Base-by-base conservation (phyloP, 2,797 vertebrate genomes). In the Podarcis siculus region DNA sequence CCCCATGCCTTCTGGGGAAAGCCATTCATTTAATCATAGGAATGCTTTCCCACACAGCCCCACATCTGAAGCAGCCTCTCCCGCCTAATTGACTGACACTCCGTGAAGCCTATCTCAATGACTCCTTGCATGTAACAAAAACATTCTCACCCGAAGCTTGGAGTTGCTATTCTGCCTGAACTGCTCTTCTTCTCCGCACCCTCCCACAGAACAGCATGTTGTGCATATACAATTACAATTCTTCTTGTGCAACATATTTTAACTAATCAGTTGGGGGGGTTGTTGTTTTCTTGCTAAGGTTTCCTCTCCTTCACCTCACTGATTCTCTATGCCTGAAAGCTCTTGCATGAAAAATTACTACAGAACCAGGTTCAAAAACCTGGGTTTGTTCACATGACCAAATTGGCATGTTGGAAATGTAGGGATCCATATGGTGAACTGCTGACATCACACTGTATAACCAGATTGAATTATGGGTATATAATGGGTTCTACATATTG, bases 1-100 rank as follows among this genome's bases (percentile, higher is more conserved):
- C 77, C 71, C 69, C 71, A 58, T 90, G 86, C 86, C 89, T 90
- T 76, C 82, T 90, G 89, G 89, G 86, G 89, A 90, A 85, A 85
- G 86, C 83, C 87, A 85, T 85, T 87, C 78, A 87, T 87, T 85
- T 85, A 82, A 55, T 87, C 72, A 72, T 69, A 87, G 78, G 86
- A 87, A 87, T 85, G 86, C 66, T 84, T 84, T 87, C 78, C 86
- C 89, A 90, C 78, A 71, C 45, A 32, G 79, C 72, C 86, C 79
- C 82, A 76, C 72, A 85, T 82, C 86, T 77, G 80, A 84, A 72
- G 78, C 78, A 35, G 72, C 78, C 72, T 87, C 82, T 80, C 86
- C 82, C 1, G 30, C 71, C 35, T 81, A 87, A 87, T 35, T 85
- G 86, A 85, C 85, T 75, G 89, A 73, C 86, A 85, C 78, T 58